phyloP scores from a whole-genome alignment of 1,140 invertebrate genomes.

The Chironomus tepperi region DNA sequence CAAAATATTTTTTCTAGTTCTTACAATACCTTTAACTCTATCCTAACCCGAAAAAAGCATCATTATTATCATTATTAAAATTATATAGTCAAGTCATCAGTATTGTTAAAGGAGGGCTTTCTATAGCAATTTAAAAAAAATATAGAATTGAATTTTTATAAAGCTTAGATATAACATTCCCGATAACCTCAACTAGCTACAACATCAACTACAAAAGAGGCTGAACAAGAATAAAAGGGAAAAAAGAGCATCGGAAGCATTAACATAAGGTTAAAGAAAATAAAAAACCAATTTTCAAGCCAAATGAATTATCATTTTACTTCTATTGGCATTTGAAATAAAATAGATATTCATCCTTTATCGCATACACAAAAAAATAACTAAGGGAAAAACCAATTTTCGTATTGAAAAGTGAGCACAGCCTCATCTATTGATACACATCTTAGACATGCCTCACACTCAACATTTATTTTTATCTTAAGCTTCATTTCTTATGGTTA shows the following conservation, averaged over 20 bases:
- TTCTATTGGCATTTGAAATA: neutral
- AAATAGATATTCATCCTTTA: no score
- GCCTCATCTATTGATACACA: neutral
- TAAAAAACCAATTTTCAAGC: constrained; percentile 20
- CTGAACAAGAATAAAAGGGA: neutral
- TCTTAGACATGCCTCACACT: constrained; percentile 9
- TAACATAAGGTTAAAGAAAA: neutral
- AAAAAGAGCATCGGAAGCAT: neutral
- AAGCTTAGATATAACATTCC: neutral
- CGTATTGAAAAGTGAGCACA: neutral
- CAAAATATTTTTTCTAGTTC: neutral
- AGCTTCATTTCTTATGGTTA: no score
- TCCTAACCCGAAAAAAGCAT: neutral
- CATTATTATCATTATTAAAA: neutral
- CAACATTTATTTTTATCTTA: no score
- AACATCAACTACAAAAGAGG: neutral
- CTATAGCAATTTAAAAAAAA: neutral
- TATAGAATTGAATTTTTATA: neutral
- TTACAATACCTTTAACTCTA: neutral
- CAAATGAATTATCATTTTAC: constrained; percentile 21
- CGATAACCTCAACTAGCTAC: neutral
- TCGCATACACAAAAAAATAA: no score
- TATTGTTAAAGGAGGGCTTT: neutral
- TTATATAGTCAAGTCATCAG: neutral
- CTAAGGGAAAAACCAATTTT: neutral